These are phyloP conservation scores for Mnemiopsis leidyi DNA, from an alignment of 37 sponge, comb jelly and placozoan species.

Conservation along the genomic window DNA sequence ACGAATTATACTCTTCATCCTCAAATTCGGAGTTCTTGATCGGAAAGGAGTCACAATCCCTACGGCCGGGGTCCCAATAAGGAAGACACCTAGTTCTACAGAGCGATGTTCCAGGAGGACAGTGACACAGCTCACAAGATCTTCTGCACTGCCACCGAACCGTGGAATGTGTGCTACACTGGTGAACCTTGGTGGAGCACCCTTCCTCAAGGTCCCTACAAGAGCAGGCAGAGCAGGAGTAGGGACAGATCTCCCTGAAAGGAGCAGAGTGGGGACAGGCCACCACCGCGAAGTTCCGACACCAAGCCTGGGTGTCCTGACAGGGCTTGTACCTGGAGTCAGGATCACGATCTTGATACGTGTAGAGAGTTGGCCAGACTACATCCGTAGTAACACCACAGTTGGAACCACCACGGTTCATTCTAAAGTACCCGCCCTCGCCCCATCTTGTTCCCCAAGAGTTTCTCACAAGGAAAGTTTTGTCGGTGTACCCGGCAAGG, in stretches of 20 bases:
- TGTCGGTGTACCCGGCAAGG: background rate
- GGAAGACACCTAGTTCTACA: conserved; percentile 5
- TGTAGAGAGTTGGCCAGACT: background rate
- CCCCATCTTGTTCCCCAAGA: background rate
- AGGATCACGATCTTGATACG: background rate
- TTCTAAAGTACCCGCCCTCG: background rate
- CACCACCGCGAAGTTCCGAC: background rate
- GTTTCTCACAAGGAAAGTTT: background rate
- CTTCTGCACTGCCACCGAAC: background rate
- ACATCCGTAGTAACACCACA: conserved; percentile 15
- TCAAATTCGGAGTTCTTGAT: background rate
- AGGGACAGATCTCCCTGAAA: background rate
- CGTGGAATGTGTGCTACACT: background rate
- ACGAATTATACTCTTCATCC: too few relatives aligned
- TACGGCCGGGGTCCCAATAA: background rate
- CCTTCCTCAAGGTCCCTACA: background rate
- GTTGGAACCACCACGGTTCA: background rate
- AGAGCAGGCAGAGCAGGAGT: conserved; percentile 20
- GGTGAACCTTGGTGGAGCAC: background rate
- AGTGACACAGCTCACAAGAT: background rate
- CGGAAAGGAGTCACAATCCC: background rate
- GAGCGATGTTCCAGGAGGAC: conserved; percentile 27
- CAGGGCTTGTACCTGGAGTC: background rate
- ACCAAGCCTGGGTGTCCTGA: background rate
- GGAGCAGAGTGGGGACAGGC: background rate